Conservation (phyloP, 2,797 vertebrate species). For the Chrysocyon brachyurus region DNA sequence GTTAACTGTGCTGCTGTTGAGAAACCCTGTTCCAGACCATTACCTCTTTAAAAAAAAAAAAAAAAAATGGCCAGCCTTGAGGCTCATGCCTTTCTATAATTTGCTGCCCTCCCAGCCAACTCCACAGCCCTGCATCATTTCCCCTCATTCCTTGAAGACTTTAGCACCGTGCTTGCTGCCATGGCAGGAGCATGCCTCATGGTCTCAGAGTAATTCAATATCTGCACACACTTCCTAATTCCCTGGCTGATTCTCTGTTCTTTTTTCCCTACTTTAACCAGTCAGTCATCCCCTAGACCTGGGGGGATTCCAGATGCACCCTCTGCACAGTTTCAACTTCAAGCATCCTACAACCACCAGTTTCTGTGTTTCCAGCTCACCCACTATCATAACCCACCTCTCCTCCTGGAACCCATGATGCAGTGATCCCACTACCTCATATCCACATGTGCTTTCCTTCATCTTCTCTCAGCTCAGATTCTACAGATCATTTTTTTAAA, state of each 20-base stretch:
- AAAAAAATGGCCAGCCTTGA: background rate
- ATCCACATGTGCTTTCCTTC: background rate
- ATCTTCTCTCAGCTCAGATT: background rate
- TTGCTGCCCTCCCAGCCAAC: background rate
- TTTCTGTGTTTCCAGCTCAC: background rate
- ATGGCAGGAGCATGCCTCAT: background rate
- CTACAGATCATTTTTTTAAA: no score
- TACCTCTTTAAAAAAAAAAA: background rate
- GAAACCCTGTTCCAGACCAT: background rate
- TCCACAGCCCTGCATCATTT: background rate
- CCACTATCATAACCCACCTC: background rate
- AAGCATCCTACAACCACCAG: background rate
- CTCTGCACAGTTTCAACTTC: background rate
- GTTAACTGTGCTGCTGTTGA: background rate
- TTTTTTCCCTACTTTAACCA: background rate
- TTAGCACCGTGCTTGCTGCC: background rate
- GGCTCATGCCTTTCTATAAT: background rate
- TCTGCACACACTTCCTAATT: background rate
- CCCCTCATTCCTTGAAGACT: background rate
- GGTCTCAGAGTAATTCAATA: background rate
- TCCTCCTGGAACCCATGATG: background rate
- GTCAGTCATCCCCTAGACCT: background rate
- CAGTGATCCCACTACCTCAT: background rate
- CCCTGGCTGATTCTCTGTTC: background rate
- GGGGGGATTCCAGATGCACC: background rate